Evolutionary conservation across 2,888 invertebrate genomes (phyloP), one percentile per base, ranked within the genome.

Genomic region (Drosophila monieri): DNA sequence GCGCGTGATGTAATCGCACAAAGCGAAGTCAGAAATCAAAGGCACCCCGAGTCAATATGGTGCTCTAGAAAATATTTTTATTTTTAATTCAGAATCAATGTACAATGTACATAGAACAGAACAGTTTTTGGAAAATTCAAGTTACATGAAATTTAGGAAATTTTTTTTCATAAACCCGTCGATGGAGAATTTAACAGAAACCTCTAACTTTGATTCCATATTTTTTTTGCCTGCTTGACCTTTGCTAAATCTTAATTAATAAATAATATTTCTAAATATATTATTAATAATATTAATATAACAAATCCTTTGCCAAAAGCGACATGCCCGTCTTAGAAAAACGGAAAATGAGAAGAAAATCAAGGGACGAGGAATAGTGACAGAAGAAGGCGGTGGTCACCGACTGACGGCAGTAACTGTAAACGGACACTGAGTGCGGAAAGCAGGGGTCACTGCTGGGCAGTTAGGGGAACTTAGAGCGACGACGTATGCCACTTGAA

Each of bases 401-500:
- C 48, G 47, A 32, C 37, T 43, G 32, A 35, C 39, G 46, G 49
- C 61, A 61, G 54, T 30, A 51, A 69, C 61, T 54, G 71, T 54
- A 49, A 62, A 62, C 52, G 60, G 56, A 58, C 64, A 61, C 67
- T 46, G 43, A 46, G 37, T 39, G 55, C 44, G 27, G 46, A 53
- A 35, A 59, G 43, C 8, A 14, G 27, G 70, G 51, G 55, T 27
- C 27, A 53, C 67, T 48, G 48, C 6, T 67, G 55, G 77, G 75
- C 78, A 81, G 81, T 81, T 81, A 87, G 81, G 72, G 87, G 78
- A 80, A 86, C 87, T 86, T 86, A 84, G 86, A 86, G 85, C 86
- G 74, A 85, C 88, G 89, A 88, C 88, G 89, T 84, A 85, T 88
- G 89, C 87, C 76, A 86, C 89, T 89, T 88, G 89, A 88, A 88